Evolutionary conservation across 1,140 invertebrate genomes (phyloP), one percentile per base, ranked within the genome.

Genomic region (Magallana ariakensis): DNA sequence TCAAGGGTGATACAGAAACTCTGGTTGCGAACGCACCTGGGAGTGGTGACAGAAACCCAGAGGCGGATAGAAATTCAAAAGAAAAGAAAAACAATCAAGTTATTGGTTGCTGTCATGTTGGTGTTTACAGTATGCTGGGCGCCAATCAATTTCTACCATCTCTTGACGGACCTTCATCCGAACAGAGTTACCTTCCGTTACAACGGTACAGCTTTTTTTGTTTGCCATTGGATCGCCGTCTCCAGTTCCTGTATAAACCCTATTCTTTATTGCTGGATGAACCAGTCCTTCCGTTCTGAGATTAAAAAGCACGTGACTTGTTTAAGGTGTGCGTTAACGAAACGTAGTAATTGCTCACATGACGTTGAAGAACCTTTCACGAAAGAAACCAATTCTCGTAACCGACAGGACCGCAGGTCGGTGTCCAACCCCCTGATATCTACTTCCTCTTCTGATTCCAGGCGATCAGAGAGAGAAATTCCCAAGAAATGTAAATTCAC

Each of bases 181-280:
- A 92, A 93, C 62, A 56, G 89, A 0, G 80, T 89, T 60, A 81
- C 88, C 33, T 92, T 93, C 86, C 86, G 89, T 46, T 92, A 93
- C 87, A 90, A 90, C 70, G 88, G 90, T 10, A 90, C 88, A 46
- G 91, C 89, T 15, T 96, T 95, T 84, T 95, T 96, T 70, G 90
- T 94, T 46, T 95, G 95, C 46, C 95, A 96, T 90, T 95, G 95
- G 90, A 92, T 95, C 54, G 95, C 95, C 7, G 95, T 96, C 92
- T 95, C 94, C 82, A 95, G 95, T 83, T 95, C 95, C 4, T 95
- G 95, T 84, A 95, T 95, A 87, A 96, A 96, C 89, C 95, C 95
- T 0, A 94, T 96, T 86, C 90, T 96, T 9, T 96, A 96, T 89
- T 95, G 95, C 84, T 94, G 95, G 94, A 91, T 96, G 46, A 95